phyloP scores from a whole-genome alignment of 92 coral and sea anemone species.

The Metridium senile region DNA sequence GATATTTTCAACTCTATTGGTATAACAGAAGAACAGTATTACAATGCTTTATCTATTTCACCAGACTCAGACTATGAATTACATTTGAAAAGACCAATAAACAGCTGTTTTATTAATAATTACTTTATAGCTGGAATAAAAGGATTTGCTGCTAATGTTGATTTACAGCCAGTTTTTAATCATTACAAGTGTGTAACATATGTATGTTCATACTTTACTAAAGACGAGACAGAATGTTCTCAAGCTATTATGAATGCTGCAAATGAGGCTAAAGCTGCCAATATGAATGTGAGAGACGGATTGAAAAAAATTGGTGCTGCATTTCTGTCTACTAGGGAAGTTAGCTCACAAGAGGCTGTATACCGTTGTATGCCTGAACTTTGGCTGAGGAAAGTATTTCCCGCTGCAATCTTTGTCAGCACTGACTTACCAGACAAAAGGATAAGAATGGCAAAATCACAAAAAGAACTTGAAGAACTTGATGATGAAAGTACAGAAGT shows the following conservation, averaged over 20 bases:
- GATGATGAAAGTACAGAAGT: not conserved
- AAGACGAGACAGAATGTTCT: conserved; percentile 42
- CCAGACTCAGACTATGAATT: conserved; percentile 67
- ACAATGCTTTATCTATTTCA: conserved; percentile 51
- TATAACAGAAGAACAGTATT: not conserved
- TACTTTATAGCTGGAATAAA: not conserved
- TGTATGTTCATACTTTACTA: not conserved
- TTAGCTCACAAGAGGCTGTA: conserved; percentile 28
- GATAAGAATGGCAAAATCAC: not conserved
- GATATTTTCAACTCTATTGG: not conserved
- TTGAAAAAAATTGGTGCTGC: conserved; percentile 34
- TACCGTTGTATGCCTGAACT: conserved; percentile 42
- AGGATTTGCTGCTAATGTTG: not conserved
- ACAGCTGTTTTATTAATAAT: conserved; percentile 31
- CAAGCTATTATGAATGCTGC: not conserved
- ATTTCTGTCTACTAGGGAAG: conserved; percentile 35
- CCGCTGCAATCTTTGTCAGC: not conserved
- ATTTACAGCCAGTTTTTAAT: not conserved
- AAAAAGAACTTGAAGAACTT: not conserved
- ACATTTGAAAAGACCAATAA: conserved; percentile 56
- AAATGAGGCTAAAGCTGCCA: not conserved
- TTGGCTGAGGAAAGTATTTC: conserved; percentile 36
- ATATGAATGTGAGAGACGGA: conserved; percentile 19
- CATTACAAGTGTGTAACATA: not conserved
- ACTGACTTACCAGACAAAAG: not conserved